Evolutionary conservation across 2,113 vertebrate genomes (phyloP), one percentile per base, ranked within the genome.

Genomic region (Gymnorhina tibicen): DNA sequence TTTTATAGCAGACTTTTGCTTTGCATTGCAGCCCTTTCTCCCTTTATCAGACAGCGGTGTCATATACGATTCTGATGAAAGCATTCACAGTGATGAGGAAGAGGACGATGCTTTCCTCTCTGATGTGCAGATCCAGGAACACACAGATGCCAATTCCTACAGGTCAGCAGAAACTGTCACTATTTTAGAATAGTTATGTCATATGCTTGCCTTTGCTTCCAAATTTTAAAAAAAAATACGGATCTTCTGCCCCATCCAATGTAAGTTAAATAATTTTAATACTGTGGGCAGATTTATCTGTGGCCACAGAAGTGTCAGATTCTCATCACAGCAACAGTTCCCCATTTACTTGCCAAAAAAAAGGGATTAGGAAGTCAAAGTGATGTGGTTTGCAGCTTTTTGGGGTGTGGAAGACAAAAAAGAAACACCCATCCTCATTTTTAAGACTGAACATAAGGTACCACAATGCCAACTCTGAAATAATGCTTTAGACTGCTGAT

Each of bases 31-130:
- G 99, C 99, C 99, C 14, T 99, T 99, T 98, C 98, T 99, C 70
- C 99, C 99, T 67, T 97, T 99, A 23, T 99, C 99, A 67, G 99
- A 99, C 94, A 99, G 99, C 30, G 99, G 98, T 6, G 98, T 99
- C 72, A 98, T 99, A 81, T 99, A 98, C 11, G 99, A 99, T 96
- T 99, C 99, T 9, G 99, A 99, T 78, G 99, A 99, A 96, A 99
- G 99, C 73, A 98, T 99, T 56, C 98, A 98, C n/a, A 99, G 99
- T 74, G 99, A 99, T 16, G 98, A 99, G 24, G 99, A 99, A 10
- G 98, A 98, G 3, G 99, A 99, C 1, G 99, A 99, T 11, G 98
- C 99, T 88, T 99, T 99, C 96, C 98, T 99, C 67, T 99, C 99
- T 44, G 99, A 99, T 84, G 98, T 97, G 32, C 99, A 99, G 97